Evolutionary conservation across 2,888 invertebrate genomes (phyloP).

Genomic region (Thymelicus acteon): DNA sequence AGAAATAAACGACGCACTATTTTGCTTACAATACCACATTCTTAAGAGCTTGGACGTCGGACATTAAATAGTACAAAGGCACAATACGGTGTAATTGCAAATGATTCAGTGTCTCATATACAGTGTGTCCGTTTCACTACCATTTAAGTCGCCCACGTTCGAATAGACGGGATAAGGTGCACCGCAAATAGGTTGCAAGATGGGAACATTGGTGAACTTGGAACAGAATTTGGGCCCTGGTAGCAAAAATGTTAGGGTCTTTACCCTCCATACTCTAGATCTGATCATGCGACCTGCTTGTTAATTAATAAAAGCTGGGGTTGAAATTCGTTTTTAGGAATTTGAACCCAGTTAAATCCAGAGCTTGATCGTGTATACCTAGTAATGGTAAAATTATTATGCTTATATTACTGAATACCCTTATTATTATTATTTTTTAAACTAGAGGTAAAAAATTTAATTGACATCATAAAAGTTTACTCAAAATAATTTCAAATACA

Average conservation of each 20-base stretch:
- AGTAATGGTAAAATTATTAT: too few species aligned
- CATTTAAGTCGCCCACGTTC: slow-evolving; percentile 78
- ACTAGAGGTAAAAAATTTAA: too few species aligned
- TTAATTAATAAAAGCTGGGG: neutral
- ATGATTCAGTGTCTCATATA: slow-evolving; percentile 79
- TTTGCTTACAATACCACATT: slow-evolving; percentile 81
- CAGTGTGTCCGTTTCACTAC: slow-evolving; percentile 67
- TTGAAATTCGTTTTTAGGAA: too few species aligned
- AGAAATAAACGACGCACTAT: slow-evolving; percentile 70
- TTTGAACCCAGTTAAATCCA: too few species aligned
- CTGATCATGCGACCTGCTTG: too few species aligned
- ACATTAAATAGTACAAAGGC: slow-evolving; percentile 78
- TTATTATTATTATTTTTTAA: too few species aligned
- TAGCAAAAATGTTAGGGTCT: too few species aligned
- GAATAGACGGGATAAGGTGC: slow-evolving; percentile 37
- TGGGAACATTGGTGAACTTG: neutral
- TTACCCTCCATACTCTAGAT: too few species aligned
- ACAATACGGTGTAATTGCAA: slow-evolving; percentile 85
- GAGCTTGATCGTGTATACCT: too few species aligned
- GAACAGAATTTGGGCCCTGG: neutral
- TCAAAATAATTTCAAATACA: too few species aligned
- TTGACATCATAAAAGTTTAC: too few species aligned
- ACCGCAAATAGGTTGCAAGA: slow-evolving; percentile 17
- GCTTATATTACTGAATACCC: too few species aligned
- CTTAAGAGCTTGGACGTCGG: slow-evolving; percentile 60